Evolutionary conservation across 2,113 vertebrate genomes (phyloP).

Genomic region (Siniperca knerii): DNA sequence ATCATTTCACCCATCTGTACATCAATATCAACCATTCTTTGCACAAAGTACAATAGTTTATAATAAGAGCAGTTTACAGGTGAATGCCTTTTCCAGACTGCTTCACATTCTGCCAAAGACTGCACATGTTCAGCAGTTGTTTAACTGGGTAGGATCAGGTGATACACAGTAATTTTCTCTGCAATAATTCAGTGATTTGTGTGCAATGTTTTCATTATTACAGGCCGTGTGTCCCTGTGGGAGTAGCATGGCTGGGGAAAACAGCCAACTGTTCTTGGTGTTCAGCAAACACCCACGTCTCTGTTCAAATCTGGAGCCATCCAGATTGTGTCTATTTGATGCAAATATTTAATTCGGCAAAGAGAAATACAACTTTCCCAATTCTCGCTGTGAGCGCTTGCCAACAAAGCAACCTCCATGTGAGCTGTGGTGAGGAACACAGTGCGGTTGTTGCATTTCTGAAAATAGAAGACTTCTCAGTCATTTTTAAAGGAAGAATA

Average conservation of each 20-base stretch:
- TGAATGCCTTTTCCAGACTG: background rate
- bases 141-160: constrained; percentile 2
- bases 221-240: constrained; percentile 45
- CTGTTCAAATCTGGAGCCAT: constrained; percentile 24
- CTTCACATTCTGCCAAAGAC: background rate
- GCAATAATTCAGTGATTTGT: constrained; percentile 2
- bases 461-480: constrained; percentile 11
- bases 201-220: constrained; percentile 25
- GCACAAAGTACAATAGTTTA: background rate
- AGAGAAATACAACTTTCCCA: background rate
- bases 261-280: constrained; percentile 47
- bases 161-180: background rate
- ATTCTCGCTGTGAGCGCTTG: background rate
- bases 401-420: background rate
- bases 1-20: background rate
- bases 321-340: constrained; percentile 39
- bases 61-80: background rate
- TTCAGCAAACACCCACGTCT: constrained; percentile 60
- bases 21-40: background rate
- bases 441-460: background rate
- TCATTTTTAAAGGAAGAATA: constrained; percentile 1
- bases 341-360: constrained; percentile 46
- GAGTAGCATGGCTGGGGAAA: constrained; percentile 34
- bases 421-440: background rate
- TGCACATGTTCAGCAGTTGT: background rate